phyloP scores from a whole-genome alignment of 1,140 invertebrate species.

The Drosophila sechellia region DNA sequence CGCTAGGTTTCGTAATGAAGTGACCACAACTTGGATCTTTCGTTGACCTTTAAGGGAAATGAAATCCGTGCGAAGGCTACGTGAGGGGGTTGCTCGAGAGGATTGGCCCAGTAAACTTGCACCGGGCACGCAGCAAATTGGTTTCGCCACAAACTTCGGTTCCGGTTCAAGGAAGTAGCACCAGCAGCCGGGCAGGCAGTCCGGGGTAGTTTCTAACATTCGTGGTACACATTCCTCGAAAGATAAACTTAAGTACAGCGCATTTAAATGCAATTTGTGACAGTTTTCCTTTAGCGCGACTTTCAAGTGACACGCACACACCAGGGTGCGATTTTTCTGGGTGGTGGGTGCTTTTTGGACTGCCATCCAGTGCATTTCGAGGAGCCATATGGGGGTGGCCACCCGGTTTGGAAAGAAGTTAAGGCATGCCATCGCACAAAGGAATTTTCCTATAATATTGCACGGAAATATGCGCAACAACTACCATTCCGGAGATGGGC shows the following conservation, averaged over 20 bases:
- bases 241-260: conserved; percentile 56
- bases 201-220: conserved; percentile 15
- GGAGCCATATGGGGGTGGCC: not conserved
- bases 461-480: conserved; percentile 23
- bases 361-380: not conserved
- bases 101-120: conserved; percentile 18
- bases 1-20: conserved; percentile 4
- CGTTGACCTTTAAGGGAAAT: not conserved
- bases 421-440: conserved; percentile 44
- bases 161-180: not conserved
- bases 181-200: not conserved
- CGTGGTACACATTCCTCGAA: conserved; percentile 36
- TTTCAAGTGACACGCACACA: conserved; percentile 67
- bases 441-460: conserved; percentile 59
- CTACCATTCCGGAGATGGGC: not conserved
- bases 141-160: conserved; percentile 31
- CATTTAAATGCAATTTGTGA: conserved; percentile 80
- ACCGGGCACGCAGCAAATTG: conserved; percentile 44
- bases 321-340: not conserved
- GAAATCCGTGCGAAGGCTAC: conserved; percentile 8
- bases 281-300: conserved; percentile 59
- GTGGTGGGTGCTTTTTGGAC: not conserved
- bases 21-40: conserved; percentile 17
- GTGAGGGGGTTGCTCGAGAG: conserved; percentile 22
- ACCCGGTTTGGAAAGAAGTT: conserved; percentile 33